Evolutionary conservation across 2,113 vertebrate genomes (phyloP).

Genomic region (Thryonomys swinderianus): DNA sequence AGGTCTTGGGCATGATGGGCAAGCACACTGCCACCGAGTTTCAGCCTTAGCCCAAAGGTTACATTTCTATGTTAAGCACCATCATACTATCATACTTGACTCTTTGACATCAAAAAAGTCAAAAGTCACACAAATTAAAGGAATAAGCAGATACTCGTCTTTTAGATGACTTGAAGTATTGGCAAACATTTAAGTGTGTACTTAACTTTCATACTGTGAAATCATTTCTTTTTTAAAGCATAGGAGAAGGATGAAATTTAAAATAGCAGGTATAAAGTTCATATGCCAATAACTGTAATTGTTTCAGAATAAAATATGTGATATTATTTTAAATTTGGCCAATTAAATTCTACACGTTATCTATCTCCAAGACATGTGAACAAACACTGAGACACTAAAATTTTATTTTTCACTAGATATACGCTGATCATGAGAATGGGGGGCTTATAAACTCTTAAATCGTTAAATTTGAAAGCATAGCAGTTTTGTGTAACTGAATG

Average conservation of each 20-base stretch:
- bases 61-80: background rate
- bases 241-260: slow-evolving; percentile 84
- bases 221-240: slow-evolving; percentile 85
- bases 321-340: slow-evolving; percentile 84
- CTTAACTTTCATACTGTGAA: slow-evolving; percentile 84
- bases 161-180: slow-evolving; percentile 80
- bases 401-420: slow-evolving; percentile 78
- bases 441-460: slow-evolving; percentile 71
- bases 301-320: slow-evolving; percentile 89
- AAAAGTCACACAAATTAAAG: slow-evolving; percentile 86
- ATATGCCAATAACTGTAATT: slow-evolving; percentile 85
- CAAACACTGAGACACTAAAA: slow-evolving; percentile 73
- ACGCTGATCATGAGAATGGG: slow-evolving; percentile 46
- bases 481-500: slow-evolving; percentile 73
- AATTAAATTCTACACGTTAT: slow-evolving; percentile 80
- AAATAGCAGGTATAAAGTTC: slow-evolving; percentile 85
- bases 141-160: slow-evolving; percentile 83
- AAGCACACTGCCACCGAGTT: background rate
- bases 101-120: slow-evolving; percentile 79
- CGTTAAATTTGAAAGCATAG: slow-evolving; percentile 78
- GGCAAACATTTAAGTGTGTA: slow-evolving; percentile 79
- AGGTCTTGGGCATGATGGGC: background rate
- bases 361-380: slow-evolving; percentile 68
- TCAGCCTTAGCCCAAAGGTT: background rate
- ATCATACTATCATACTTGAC: slow-evolving; percentile 66